phyloP scores from a whole-genome alignment of 2,113 vertebrate genomes.

The Tachysurus fulvidraco region DNA sequence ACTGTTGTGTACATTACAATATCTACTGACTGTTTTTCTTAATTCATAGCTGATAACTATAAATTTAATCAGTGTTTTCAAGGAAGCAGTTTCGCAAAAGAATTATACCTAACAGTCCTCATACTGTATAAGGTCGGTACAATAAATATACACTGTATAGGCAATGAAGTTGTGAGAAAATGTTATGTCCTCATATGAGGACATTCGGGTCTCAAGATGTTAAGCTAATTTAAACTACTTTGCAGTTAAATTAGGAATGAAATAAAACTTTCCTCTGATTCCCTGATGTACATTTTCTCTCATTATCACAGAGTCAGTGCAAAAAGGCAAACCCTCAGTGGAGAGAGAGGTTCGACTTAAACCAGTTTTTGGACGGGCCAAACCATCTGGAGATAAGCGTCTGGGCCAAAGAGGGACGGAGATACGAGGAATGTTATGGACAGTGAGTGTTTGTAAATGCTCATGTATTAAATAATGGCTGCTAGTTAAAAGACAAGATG shows the following conservation, averaged over 20 bases:
- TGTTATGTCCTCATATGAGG: too few species aligned
- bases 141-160: too few species aligned
- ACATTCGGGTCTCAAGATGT: too few species aligned
- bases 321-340: conserved; percentile 91
- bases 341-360: conserved; percentile 95
- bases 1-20: too few species aligned
- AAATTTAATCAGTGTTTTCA: too few species aligned
- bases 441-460: conserved; percentile 75
- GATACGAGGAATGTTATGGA: conserved; percentile 81
- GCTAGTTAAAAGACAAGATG: background rate
- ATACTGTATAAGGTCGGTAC: too few species aligned
- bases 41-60: too few species aligned
- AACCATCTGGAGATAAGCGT: conserved; percentile 88
- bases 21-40: too few species aligned
- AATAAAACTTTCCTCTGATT: background rate
- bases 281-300: background rate
- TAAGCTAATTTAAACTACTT: background rate
- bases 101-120: too few species aligned
- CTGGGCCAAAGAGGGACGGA: conserved; percentile 85
- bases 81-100: too few species aligned
- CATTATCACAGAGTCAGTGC: conserved; percentile 81
- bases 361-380: conserved; percentile 83
- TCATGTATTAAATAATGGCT: background rate
- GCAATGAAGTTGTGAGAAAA: too few species aligned
- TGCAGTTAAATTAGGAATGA: background rate